A percentile compares a stretch with the other conserved stretches of the same genome.
Evolutionary conservation across 1,140 invertebrate genomes (phyloP).

Genomic region (Caenorhabditis brenneri): DNA sequence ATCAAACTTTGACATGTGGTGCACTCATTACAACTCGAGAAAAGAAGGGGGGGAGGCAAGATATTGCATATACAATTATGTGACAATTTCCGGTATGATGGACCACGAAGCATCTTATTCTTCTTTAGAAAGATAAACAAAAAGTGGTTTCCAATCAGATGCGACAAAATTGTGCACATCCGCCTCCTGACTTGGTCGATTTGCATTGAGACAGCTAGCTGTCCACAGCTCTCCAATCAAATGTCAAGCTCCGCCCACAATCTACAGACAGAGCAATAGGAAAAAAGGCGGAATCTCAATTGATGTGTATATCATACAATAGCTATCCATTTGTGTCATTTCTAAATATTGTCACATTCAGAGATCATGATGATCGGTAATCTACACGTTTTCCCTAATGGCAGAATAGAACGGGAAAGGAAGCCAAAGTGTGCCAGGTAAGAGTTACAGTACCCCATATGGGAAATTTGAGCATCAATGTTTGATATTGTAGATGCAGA

Average conservation of each 20-base stretch:
- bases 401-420: constrained; percentile 57
- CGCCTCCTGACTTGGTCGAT: background rate
- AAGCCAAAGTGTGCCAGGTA: constrained; percentile 78
- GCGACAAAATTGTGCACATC: background rate
- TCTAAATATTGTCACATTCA: background rate
- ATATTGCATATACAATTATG: constrained; percentile 43
- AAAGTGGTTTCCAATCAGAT: constrained; percentile 11
- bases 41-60: too few relatives aligned
- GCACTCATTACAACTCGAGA: background rate
- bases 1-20: constrained; percentile 39
- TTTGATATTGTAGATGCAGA: constrained; percentile 75
- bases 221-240: constrained; percentile 31
- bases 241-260: constrained; percentile 10
- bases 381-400: constrained; percentile 33
- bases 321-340: constrained; percentile 23
- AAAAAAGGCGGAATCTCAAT: constrained; percentile 33
- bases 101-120: background rate
- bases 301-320: background rate
- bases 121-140: constrained; percentile 34
- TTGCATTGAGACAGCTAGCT: constrained; percentile 1
- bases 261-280: constrained; percentile 26
- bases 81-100: constrained; percentile 43
- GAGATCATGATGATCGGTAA: constrained; percentile 2
- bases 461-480: background rate
- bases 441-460: background rate